phyloP scores from a whole-genome alignment of 2,797 vertebrate species.

The Tarsius wallacei region DNA sequence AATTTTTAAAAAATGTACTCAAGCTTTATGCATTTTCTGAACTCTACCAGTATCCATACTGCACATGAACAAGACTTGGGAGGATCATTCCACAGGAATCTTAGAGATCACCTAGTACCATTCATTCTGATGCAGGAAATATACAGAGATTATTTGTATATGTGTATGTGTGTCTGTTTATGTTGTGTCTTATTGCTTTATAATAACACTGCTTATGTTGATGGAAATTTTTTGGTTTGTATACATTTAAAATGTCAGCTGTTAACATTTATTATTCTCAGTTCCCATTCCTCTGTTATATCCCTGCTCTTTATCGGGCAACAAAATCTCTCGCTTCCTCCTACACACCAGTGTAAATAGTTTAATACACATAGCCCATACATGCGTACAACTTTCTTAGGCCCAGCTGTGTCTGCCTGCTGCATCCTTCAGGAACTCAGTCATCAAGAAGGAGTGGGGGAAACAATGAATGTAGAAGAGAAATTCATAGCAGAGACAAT shows the following conservation, averaged over 20 bases:
- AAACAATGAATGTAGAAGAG: not conserved
- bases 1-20: constrained; percentile 44
- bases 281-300: constrained; percentile 69
- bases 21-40: constrained; percentile 40
- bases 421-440: constrained; percentile 53
- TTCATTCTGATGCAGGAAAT: constrained; percentile 52
- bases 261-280: constrained; percentile 80
- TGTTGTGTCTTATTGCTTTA: constrained; percentile 77
- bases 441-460: not conserved
- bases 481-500: not conserved
- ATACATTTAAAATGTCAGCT: constrained; percentile 85
- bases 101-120: constrained; percentile 49
- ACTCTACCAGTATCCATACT: not conserved
- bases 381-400: constrained; percentile 38
- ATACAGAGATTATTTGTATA: constrained; percentile 30
- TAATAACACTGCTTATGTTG: constrained; percentile 81
- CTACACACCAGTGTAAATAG: constrained; percentile 77
- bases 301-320: constrained; percentile 76
- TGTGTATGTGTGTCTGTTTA: constrained; percentile 70
- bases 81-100: not conserved
- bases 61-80: not conserved
- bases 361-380: constrained; percentile 65
- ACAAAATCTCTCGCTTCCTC: constrained; percentile 73
- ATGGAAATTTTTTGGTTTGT: constrained; percentile 80
- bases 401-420: constrained; percentile 65